These are phyloP conservation scores for Stictonetta naevosa DNA, from an alignment of 2,113 vertebrate genomes.

Conservation along the genomic window DNA sequence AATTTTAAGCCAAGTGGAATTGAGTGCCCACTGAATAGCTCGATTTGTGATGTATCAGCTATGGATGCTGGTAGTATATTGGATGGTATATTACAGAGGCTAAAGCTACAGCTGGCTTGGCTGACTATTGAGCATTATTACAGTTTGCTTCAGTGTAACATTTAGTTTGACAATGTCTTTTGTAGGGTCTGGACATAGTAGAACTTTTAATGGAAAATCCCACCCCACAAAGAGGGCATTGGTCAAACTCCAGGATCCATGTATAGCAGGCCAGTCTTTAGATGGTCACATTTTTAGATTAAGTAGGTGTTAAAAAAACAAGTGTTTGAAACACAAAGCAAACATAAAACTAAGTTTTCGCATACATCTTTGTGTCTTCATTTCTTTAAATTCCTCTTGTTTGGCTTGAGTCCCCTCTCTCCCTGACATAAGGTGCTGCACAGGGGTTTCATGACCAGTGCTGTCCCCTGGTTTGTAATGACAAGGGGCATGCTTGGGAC, in stretches of 20 bases:
- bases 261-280: background rate
- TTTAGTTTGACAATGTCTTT: background rate
- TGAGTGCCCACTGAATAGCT: background rate
- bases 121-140: background rate
- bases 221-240: background rate
- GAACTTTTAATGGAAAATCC: background rate
- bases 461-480: background rate
- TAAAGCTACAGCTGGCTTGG: background rate
- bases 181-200: background rate
- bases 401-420: background rate
- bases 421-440: background rate
- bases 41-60: background rate
- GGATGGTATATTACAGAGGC: background rate
- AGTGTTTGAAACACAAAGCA: constrained; percentile 46
- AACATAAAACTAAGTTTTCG: constrained; percentile 29
- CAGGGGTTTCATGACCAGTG: rapidly evolving
- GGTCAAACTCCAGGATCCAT: background rate
- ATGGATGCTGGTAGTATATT: background rate
- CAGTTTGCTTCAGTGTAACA: background rate
- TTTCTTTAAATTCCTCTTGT: background rate
- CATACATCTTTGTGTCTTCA: background rate
- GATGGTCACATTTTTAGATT: constrained; percentile 8
- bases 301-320: constrained; percentile 38
- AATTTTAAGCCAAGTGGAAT: background rate
- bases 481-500: background rate